A percentile compares a stretch with the other conserved stretches of the same genome.
phyloP scores from a whole-genome alignment of 2,888 invertebrate genomes.

The Chrysolina haemoptera region DNA sequence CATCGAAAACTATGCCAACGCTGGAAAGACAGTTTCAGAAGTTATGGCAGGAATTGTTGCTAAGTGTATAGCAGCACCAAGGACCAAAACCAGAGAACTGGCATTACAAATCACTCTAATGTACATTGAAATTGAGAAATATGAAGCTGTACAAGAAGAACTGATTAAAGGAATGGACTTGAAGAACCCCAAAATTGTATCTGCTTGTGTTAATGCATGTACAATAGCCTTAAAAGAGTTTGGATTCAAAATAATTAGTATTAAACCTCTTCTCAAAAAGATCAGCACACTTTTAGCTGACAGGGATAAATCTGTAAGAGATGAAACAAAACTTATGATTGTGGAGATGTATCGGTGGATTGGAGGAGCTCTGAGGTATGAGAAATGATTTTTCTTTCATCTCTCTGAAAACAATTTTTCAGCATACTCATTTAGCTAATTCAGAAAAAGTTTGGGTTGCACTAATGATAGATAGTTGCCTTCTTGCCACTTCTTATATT shows the following conservation, averaged over 20 bases:
- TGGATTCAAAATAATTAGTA: conserved; percentile 90
- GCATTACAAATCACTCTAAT: conserved; percentile 91
- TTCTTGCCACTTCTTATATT: too few species aligned
- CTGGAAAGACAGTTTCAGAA: conserved; percentile 91
- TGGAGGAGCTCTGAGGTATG: conserved; percentile 65
- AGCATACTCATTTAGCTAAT: too few species aligned
- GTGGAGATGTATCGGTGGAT: conserved; percentile 89
- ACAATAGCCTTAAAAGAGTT: conserved; percentile 89
- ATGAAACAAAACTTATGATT: conserved; percentile 92
- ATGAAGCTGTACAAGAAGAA: conserved; percentile 91
- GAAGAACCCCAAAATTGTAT: conserved; percentile 96
- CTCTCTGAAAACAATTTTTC: too few species aligned
- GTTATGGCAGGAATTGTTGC: conserved; percentile 84
- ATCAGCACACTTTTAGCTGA: conserved; percentile 89
- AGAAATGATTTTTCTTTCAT: neutral
- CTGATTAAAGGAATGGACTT: conserved; percentile 94
- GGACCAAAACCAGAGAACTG: conserved; percentile 92
- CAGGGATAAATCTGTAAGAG: conserved; percentile 91
- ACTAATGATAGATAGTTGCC: too few species aligned
- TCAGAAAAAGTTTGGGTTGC: too few species aligned
- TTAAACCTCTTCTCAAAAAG: conserved; percentile 92
- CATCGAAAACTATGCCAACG: conserved; percentile 90
- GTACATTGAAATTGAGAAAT: conserved; percentile 97
- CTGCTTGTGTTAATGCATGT: conserved; percentile 84
- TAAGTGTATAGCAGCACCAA: conserved; percentile 94